These are phyloP conservation scores for Rambutsinella grinnellia DNA, from an alignment of 2,888 invertebrate species.

Conservation along the genomic window DNA sequence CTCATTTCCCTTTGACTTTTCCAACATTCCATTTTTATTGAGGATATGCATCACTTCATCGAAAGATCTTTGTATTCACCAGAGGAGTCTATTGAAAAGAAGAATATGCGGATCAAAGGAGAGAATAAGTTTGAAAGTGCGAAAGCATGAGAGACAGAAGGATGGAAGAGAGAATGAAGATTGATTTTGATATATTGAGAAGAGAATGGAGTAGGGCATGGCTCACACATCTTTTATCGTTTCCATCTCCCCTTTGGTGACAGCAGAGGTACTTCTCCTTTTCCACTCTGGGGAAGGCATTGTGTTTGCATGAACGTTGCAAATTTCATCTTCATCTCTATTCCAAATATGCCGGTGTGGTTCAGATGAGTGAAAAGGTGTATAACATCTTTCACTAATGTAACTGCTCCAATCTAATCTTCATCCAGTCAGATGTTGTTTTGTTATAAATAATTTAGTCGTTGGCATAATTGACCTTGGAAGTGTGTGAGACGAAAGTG, in stretches of 20 bases:
- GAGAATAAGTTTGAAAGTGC: not conserved
- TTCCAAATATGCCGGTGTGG: not conserved
- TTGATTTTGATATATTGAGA: constrained; percentile 38
- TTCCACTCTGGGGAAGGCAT: not conserved
- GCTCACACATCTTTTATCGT: not conserved
- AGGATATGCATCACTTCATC: too few relatives aligned
- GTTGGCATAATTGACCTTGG: not conserved
- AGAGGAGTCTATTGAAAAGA: too few relatives aligned
- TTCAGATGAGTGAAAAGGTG: not conserved
- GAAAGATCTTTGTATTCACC: too few relatives aligned
- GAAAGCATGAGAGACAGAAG: constrained; percentile 11
- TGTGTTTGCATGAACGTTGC: not conserved
- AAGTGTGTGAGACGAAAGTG: not conserved
- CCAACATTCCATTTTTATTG: too few relatives aligned
- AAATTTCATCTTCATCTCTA: not conserved
- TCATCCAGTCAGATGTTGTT: not conserved
- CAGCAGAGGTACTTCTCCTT: not conserved
- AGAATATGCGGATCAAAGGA: too few relatives aligned
- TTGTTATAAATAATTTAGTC: not conserved
- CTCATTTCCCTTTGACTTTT: too few relatives aligned
- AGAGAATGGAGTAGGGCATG: constrained; percentile 10
- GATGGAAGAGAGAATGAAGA: constrained; percentile 31
- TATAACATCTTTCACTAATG: not conserved
- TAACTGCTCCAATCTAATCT: not conserved
- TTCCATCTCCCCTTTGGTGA: not conserved